Conservation (phyloP, 1,140 invertebrate species). For the Nephotettix cincticeps region DNA sequence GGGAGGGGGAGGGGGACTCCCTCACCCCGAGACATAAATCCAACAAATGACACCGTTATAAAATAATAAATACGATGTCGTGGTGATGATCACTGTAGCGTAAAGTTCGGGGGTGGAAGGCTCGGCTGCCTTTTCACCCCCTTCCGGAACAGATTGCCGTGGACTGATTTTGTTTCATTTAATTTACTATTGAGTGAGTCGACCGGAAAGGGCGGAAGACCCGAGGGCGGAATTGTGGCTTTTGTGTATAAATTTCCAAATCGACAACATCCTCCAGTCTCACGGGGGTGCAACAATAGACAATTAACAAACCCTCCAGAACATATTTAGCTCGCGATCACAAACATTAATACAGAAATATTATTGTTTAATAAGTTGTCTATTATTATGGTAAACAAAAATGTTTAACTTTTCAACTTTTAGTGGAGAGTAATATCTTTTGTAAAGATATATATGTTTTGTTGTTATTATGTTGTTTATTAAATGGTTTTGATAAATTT, state of each 20-base stretch:
- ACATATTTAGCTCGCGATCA: no score
- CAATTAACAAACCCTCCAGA: no score
- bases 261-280: neutral
- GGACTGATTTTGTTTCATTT: slow-evolving; percentile 7
- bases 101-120: neutral
- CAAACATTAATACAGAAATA: no score
- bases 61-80: neutral
- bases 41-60: slow-evolving; percentile 4
- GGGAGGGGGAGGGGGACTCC: neutral
- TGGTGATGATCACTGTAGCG: neutral
- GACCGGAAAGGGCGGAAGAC: neutral
- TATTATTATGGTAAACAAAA: no score
- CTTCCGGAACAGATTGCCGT: neutral
- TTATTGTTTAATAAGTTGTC: no score
- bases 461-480: no score
- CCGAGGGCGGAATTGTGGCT: neutral
- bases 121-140: neutral
- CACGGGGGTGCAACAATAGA: neutral
- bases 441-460: no score
- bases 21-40: neutral
- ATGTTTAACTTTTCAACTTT: no score
- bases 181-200: slow-evolving; percentile 6
- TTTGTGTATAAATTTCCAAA: neutral
- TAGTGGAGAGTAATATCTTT: no score
- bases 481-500: no score